Evolutionary conservation across 2,888 invertebrate species (phyloP).

Genomic region (Cephus sareptanus): DNA sequence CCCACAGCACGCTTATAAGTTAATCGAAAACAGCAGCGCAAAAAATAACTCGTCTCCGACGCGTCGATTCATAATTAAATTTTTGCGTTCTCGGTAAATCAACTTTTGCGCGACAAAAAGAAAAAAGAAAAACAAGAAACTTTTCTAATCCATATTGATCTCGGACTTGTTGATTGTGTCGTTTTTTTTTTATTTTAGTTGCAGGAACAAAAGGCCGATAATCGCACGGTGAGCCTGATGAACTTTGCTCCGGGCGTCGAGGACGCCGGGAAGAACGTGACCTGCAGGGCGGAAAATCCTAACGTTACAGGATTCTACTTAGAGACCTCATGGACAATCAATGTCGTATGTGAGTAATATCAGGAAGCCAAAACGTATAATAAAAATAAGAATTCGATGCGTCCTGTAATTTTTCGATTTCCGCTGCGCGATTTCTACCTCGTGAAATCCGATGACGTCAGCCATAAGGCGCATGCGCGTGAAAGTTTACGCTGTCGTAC

Average conservation of each 20-base stretch:
- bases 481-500: neutral
- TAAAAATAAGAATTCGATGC: neutral
- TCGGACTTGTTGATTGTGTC: neutral
- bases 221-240: constrained; percentile 86
- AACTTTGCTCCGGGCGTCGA: constrained; percentile 90
- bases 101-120: neutral
- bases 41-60: neutral
- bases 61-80: neutral
- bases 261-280: constrained; percentile 89
- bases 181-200: constrained; percentile 29
- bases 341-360: constrained; percentile 87
- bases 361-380: neutral
- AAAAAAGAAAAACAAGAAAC: neutral
- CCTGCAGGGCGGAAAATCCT: constrained; percentile 91
- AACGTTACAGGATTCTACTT: constrained; percentile 85
- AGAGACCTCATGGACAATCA: constrained; percentile 88
- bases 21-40: neutral
- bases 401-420: no score
- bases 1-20: neutral
- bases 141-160: neutral
- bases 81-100: neutral
- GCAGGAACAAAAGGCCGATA: constrained; percentile 84
- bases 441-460: neutral
- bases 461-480: neutral
- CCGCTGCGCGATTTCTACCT: neutral